Base-by-base conservation (phyloP, 2,888 invertebrate species). In the Pemphredon lugubris region DNA sequence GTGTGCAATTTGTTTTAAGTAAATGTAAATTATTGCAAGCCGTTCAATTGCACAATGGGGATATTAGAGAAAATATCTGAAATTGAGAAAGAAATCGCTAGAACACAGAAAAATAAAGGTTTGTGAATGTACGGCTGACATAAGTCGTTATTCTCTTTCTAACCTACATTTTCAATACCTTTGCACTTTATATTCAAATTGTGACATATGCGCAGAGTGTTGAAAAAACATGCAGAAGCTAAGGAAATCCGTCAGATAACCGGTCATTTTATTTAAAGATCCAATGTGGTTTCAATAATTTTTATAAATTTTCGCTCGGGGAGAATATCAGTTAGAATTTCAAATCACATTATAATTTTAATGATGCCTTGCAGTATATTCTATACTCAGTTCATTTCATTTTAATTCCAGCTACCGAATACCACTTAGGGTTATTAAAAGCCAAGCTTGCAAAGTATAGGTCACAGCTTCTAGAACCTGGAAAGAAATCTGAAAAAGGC, bases 61-160 rank as follows among this genome's bases (percentile, higher is more conserved):
- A 99, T 99, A 89, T 91, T 99, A 77, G 99, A 99, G 87, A 99
- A 98, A 93, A 99, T 99, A 90, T 95, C 97, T 3, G 99, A 99
- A 92, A 98, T 99, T 77, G 99, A 99, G 90, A 96, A 95, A 87
- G 99, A 99, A 94, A 99, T 99, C 78, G 96, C 97, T 13, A 93
- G 98, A 82, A 99, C 99, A 14, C 99, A 99, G 90, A 99, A 99
- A 91, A 99, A 99, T 91, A 99, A 99, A 95, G 98, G 98, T 98
- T 79, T 54, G 61, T 73, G 40, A n/a, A n/a, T 26, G 3, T 50
- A 53, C 57, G 20, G 42, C 37, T 63, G n/a, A 37, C 6, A 34
- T 26, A n/a, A 21, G 9, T 40, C 40, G 4, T 40, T 7, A 47
- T 45, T 57, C 11, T 47, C 40, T 51, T 69, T 60, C 26, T 55